Evolutionary conservation across 2,797 vertebrate species (phyloP).

Genomic region (Chelidonichthys spinosus): DNA sequence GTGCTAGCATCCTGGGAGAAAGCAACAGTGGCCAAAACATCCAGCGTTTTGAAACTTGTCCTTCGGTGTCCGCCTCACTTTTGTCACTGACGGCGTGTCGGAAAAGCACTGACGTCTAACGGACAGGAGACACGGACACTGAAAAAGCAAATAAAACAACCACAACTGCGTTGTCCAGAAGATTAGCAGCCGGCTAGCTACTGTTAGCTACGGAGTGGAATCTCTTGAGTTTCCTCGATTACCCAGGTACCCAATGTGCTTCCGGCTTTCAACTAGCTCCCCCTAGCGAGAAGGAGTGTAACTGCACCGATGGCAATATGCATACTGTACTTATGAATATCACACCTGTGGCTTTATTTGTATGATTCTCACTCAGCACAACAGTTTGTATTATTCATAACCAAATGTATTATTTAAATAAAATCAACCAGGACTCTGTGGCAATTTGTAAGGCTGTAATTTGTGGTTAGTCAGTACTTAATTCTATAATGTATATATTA

Average conservation of each 20-base stretch:
- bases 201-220: conserved; percentile 64
- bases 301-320: neutral
- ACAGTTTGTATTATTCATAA: neutral
- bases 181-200: conserved; percentile 76
- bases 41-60: conserved; percentile 24
- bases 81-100: neutral
- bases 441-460: neutral
- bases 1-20: conserved; percentile 70
- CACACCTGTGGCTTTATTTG: neutral
- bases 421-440: neutral
- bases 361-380: neutral
- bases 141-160: conserved; percentile 34
- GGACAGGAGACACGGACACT: conserved; percentile 3
- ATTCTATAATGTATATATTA: neutral
- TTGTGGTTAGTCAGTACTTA: neutral
- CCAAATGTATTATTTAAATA: neutral
- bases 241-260: conserved; percentile 31
- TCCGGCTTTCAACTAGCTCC: conserved; percentile 24
- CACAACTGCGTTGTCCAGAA: conserved; percentile 58
- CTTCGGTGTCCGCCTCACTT: conserved; percentile 1
- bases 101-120: neutral
- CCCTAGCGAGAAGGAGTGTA: conserved; percentile 60
- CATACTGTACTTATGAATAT: neutral
- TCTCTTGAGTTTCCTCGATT: conserved; percentile 69
- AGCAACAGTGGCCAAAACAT: conserved; percentile 47